Percentiles rank a stretch among this genome's conserved stretches.
Evolutionary conservation across 2,888 invertebrate genomes (phyloP).

Genomic region (Drosophila fungiperda): DNA sequence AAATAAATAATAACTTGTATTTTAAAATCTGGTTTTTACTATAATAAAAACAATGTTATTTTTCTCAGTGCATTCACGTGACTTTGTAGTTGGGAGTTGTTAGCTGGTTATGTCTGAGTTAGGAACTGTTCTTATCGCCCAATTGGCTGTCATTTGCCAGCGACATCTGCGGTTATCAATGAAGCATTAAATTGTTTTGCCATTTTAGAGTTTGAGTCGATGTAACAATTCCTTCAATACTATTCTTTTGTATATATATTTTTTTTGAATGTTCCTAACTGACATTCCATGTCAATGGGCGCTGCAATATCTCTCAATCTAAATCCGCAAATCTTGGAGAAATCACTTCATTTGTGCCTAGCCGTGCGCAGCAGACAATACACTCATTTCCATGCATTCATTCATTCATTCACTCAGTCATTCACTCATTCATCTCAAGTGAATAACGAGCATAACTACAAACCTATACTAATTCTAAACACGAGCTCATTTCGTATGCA

Average conservation of each 20-base stretch:
- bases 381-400: constrained; percentile 31
- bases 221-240: constrained; percentile 29
- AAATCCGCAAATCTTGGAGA: constrained; percentile 14
- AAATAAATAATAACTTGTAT: background rate
- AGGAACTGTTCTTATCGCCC: constrained; percentile 60
- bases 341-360: constrained; percentile 50
- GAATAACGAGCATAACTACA: constrained; percentile 15
- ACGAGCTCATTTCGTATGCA: constrained; percentile 69
- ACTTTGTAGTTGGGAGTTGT: constrained; percentile 5
- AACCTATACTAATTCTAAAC: constrained; percentile 15
- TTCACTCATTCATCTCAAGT: constrained; percentile 32
- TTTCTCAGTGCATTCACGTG: background rate
- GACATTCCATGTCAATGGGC: constrained; percentile 6
- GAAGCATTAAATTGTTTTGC: constrained; percentile 80
- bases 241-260: background rate
- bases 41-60: background rate
- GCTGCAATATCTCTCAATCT: constrained; percentile 19
- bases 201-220: constrained; percentile 57
- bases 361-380: constrained; percentile 52
- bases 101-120: constrained; percentile 29
- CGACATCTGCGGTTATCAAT: constrained; percentile 77
- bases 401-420: constrained; percentile 19
- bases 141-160: constrained; percentile 72
- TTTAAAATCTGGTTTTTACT: rapidly evolving
- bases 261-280: background rate